phyloP scores from a whole-genome alignment of 1,140 invertebrate genomes.

The Halesus radiatus region DNA sequence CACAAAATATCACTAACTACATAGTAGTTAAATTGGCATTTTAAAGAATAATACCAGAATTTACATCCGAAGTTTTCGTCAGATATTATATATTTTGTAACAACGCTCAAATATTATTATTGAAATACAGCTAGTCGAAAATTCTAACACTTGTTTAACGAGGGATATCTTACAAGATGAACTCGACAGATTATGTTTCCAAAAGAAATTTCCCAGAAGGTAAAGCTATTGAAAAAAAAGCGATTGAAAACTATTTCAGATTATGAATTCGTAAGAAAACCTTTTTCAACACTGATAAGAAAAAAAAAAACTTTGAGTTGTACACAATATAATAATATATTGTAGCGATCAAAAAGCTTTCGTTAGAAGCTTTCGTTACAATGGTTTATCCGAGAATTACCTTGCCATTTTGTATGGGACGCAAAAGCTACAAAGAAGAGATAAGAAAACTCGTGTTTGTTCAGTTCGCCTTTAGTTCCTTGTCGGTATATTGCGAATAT shows the following conservation, averaged over 20 bases:
- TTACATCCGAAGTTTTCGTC: no score
- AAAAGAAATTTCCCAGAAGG: background rate
- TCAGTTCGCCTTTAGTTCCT: no score
- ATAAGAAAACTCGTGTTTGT: background rate
- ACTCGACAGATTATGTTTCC: background rate
- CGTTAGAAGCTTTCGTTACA: background rate
- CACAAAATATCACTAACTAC: no score
- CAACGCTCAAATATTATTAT: no score
- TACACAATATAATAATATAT: background rate
- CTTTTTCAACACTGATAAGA: conserved; percentile 16
- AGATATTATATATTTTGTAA: no score
- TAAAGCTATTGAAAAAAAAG: background rate
- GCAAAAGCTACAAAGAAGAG: background rate
- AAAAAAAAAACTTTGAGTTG: background rate
- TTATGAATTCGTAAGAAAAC: conserved; percentile 4
- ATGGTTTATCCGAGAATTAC: conserved; percentile 25
- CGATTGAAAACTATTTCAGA: background rate
- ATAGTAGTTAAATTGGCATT: no score
- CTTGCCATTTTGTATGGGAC: background rate
- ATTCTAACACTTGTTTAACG: no score
- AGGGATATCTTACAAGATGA: no score
- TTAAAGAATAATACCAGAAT: no score
- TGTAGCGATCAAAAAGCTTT: no score
- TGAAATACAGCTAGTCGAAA: no score
- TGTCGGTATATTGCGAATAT: no score